These are phyloP conservation scores for Drosophila rufa DNA, from an alignment of 1,140 invertebrate species.

Conservation along the genomic window DNA sequence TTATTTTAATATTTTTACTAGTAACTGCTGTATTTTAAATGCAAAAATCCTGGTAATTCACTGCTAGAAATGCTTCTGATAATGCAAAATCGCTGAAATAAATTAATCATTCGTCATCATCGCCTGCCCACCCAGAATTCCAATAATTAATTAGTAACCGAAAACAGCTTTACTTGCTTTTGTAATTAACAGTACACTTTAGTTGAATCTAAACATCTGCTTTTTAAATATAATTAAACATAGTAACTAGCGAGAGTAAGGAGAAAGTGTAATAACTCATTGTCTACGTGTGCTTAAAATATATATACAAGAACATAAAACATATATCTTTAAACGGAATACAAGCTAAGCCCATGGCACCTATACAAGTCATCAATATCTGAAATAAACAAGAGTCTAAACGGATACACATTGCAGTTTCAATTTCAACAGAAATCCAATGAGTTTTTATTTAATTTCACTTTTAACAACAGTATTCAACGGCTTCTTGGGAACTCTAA, in stretches of 20 bases:
- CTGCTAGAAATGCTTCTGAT: slow-evolving; percentile 26
- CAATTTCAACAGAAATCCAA: neutral
- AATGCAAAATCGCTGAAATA: slow-evolving; percentile 4
- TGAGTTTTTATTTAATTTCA: neutral
- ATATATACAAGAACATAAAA: slow-evolving; percentile 21
- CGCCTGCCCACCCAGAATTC: neutral
- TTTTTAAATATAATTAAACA: slow-evolving; percentile 15
- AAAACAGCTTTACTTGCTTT: slow-evolving; percentile 61
- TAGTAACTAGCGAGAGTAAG: slow-evolving; percentile 14
- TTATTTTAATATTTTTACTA: slow-evolving; percentile 40
- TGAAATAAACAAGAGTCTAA: slow-evolving; percentile 32
- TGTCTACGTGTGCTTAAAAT: slow-evolving; percentile 31
- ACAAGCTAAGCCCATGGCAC: slow-evolving; percentile 26
- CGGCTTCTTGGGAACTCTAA: neutral
- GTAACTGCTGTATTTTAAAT: neutral
- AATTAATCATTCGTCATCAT: neutral
- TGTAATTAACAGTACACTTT: slow-evolving; percentile 38
- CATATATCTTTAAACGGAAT: slow-evolving; percentile 20
- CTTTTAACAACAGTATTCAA: neutral
- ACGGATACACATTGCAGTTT: neutral
- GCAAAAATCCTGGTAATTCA: slow-evolving; percentile 2
- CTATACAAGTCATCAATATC: slow-evolving; percentile 33
- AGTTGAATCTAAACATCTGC: slow-evolving; percentile 24
- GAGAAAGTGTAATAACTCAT: slow-evolving; percentile 34
- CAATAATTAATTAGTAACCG: slow-evolving; percentile 29